Evolutionary conservation across 2,888 invertebrate species (phyloP).

Genomic region (Paralinhomoeus sp.): DNA sequence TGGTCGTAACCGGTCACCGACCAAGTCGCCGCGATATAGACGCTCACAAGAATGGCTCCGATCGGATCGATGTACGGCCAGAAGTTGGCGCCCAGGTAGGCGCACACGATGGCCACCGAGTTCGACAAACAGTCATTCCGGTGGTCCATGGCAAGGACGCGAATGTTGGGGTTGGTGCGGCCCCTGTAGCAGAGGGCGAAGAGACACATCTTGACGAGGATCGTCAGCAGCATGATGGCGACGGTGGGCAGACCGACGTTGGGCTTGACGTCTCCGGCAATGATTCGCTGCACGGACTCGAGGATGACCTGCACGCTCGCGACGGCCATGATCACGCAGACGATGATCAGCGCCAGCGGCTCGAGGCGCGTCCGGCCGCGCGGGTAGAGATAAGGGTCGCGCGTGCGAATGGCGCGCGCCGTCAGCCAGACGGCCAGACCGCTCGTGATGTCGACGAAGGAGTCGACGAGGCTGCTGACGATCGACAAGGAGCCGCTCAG

Average conservation of each 20-base stretch:
- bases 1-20: constrained; percentile 28
- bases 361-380: constrained; percentile 30
- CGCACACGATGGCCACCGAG: constrained; percentile 29
- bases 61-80: constrained; percentile 31
- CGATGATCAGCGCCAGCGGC: constrained; percentile 29
- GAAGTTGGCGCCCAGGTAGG: constrained; percentile 19
- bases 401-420: constrained; percentile 25
- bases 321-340: constrained; percentile 32
- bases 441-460: constrained; percentile 30
- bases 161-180: constrained; percentile 21
- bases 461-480: constrained; percentile 32
- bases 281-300: constrained; percentile 11
- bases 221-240: constrained; percentile 19
- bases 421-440: constrained; percentile 29
- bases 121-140: constrained; percentile 33
- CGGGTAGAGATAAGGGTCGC: constrained; percentile 31
- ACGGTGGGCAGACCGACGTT: constrained; percentile 12
- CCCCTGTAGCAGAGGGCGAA: constrained; percentile 19
- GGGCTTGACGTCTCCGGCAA: constrained; percentile 13
- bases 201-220: constrained; percentile 15
- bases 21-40: constrained; percentile 31
- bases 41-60: constrained; percentile 31
- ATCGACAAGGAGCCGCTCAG: constrained; percentile 27
- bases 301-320: constrained; percentile 28
- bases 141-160: constrained; percentile 27